These are phyloP conservation scores for Trididemnum clinides DNA, from an alignment of 23 tunicate species.

Conservation along the genomic window DNA sequence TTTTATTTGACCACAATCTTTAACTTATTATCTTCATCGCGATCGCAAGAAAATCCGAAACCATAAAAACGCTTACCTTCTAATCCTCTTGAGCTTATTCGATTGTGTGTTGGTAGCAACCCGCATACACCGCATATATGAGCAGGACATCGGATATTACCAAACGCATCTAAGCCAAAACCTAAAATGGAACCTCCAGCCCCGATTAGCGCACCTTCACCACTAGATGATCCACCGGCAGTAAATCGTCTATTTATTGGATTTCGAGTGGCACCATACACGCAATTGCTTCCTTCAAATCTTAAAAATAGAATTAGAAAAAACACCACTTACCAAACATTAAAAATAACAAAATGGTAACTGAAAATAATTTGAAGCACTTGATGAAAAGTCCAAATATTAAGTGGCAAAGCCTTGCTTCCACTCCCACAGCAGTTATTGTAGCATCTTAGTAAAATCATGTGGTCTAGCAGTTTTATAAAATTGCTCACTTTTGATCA, in stretches of 20 bases:
- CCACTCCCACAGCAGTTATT: no score
- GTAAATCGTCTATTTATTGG: conserved; percentile 55
- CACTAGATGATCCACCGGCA: conserved; percentile 84
- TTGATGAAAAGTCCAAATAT: no score
- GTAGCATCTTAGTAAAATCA: no score
- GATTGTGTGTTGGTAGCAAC: conserved; percentile 61
- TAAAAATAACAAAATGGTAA: no score
- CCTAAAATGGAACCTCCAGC: conserved; percentile 76
- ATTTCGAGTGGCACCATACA: conserved; percentile 63
- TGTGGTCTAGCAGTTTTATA: no score
- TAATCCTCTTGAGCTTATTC: conserved; percentile 57
- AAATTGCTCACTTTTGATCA: no score
- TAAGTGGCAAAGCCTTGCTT: no score
- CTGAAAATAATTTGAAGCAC: no score
- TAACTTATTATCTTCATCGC: no score
- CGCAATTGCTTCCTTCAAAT: conserved; percentile 76
- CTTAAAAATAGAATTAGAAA: conserved; percentile 8
- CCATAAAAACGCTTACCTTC: conserved; percentile 3
- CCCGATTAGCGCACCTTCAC: conserved; percentile 76
- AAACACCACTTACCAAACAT: neutral
- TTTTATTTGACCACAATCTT: no score
- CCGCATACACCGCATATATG: conserved; percentile 84
- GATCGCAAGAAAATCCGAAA: no score
- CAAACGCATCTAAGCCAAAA: conserved; percentile 85
- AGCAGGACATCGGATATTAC: conserved; percentile 78